These are phyloP conservation scores for Lasioglossum calceatum DNA, from an alignment of 2,888 invertebrate species.

Conservation along the genomic window DNA sequence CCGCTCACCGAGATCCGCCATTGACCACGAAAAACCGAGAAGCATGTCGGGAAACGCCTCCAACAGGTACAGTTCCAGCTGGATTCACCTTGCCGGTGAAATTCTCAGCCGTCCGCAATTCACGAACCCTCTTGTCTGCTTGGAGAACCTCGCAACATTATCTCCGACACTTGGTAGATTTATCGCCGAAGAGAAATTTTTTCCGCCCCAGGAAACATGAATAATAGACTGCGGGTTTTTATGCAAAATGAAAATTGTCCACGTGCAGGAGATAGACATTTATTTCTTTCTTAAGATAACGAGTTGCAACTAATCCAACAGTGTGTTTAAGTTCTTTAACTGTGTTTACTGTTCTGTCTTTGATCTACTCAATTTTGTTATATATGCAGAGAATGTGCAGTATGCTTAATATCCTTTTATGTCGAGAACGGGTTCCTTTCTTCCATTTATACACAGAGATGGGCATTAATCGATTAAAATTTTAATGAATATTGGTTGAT, in stretches of 20 bases:
- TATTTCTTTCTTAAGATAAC: neutral
- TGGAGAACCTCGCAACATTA: constrained; percentile 1
- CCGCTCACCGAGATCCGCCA: neutral
- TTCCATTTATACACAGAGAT: neutral
- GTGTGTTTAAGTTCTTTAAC: neutral
- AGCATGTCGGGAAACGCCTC: constrained; percentile 36
- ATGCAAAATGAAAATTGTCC: neutral
- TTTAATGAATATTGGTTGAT: too few species aligned
- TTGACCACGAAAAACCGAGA: constrained; percentile 13
- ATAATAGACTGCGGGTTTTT: neutral
- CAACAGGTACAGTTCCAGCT: neutral
- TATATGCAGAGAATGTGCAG: neutral
- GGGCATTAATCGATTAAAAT: too few species aligned
- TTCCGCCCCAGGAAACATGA: neutral
- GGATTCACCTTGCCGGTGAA: neutral
- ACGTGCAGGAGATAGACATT: neutral
- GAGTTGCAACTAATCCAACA: neutral
- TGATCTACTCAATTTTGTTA: neutral
- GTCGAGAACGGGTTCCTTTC: neutral
- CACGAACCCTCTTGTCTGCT: neutral
- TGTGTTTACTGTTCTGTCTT: neutral
- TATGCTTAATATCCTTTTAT: neutral
- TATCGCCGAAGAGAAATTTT: neutral
- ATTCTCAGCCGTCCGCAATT: neutral
- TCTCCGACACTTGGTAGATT: neutral